These are phyloP conservation scores for Gobiocypris rarus DNA, from an alignment of 2,113 vertebrate genomes.

Conservation along the genomic window DNA sequence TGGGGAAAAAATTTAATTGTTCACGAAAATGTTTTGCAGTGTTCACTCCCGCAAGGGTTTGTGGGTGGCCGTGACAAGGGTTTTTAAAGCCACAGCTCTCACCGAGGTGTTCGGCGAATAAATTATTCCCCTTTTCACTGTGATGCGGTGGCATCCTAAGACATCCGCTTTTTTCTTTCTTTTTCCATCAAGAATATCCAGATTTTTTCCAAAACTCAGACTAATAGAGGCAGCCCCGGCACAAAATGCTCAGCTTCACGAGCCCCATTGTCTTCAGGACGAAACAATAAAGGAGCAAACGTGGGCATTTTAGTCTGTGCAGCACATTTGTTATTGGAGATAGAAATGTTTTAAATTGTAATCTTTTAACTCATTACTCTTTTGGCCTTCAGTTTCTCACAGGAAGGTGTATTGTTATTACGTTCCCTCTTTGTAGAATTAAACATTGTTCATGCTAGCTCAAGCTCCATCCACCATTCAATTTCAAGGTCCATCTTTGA, in stretches of 20 bases:
- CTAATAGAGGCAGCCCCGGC: background rate
- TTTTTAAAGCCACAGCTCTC: background rate
- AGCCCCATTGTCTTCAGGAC: constrained; percentile 28
- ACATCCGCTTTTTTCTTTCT: too few species aligned
- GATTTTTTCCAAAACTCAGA: background rate
- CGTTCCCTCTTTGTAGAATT: constrained; percentile 8
- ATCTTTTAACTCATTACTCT: constrained; percentile 42
- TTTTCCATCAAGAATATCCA: background rate
- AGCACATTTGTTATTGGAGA: constrained; percentile 32
- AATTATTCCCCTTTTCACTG: background rate
- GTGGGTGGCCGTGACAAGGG: constrained; percentile 5
- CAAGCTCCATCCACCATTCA: constrained; percentile 44
- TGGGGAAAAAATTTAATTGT: constrained; percentile 66
- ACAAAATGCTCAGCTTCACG: background rate
- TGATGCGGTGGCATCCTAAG: background rate
- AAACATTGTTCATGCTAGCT: constrained; percentile 42
- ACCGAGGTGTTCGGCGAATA: background rate
- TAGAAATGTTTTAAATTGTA: constrained; percentile 48
- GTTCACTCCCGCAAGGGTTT: constrained; percentile 7
- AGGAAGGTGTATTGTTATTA: constrained; percentile 35
- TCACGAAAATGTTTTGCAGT: constrained; percentile 55
- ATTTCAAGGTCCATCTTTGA: constrained; percentile 53
- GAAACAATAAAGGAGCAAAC: constrained; percentile 15
- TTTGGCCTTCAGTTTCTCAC: constrained; percentile 36
- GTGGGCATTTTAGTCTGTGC: constrained; percentile 21